Evolutionary conservation across 2,888 invertebrate species (phyloP).

Genomic region (Hemistola chrysoprasaria): DNA sequence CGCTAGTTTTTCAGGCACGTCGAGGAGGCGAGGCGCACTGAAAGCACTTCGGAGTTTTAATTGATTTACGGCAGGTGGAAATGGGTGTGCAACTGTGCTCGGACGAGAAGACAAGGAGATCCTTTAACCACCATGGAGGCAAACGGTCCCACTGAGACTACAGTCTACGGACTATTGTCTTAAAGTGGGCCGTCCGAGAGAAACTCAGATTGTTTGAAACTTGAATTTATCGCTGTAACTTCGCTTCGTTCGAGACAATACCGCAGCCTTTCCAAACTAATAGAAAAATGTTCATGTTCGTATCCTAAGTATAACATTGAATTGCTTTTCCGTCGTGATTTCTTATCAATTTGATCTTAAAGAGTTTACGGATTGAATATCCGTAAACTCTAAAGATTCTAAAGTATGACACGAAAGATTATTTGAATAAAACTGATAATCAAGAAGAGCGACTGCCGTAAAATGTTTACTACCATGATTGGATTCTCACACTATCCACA

Average conservation of each 20-base stretch:
- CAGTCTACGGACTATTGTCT: slow-evolving; percentile 28
- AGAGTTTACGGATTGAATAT: too few relatives aligned
- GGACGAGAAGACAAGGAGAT: slow-evolving; percentile 10
- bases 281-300: slow-evolving; percentile 19
- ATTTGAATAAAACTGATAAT: too few relatives aligned
- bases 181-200: slow-evolving; percentile 32
- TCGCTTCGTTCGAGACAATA: slow-evolving; percentile 18
- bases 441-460: too few relatives aligned
- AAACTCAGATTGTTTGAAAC: slow-evolving; percentile 47
- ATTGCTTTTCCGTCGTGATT: too few relatives aligned
- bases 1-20: slow-evolving; percentile 38
- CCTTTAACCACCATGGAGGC: slow-evolving; percentile 1
- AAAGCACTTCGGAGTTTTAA: slow-evolving; percentile 54
- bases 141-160: background rate
- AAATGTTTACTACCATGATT: too few relatives aligned
- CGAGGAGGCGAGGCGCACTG: slow-evolving; percentile 30
- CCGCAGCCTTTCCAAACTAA: slow-evolving; percentile 36
- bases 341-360: background rate
- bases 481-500: too few relatives aligned
- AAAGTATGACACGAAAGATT: too few relatives aligned
- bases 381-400: too few relatives aligned
- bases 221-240: slow-evolving; percentile 45
- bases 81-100: slow-evolving; percentile 29
- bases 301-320: slow-evolving; percentile 13
- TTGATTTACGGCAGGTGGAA: slow-evolving; percentile 57